Evolutionary conservation across 2,113 vertebrate genomes (phyloP).

Genomic region (Eidolon helvum): DNA sequence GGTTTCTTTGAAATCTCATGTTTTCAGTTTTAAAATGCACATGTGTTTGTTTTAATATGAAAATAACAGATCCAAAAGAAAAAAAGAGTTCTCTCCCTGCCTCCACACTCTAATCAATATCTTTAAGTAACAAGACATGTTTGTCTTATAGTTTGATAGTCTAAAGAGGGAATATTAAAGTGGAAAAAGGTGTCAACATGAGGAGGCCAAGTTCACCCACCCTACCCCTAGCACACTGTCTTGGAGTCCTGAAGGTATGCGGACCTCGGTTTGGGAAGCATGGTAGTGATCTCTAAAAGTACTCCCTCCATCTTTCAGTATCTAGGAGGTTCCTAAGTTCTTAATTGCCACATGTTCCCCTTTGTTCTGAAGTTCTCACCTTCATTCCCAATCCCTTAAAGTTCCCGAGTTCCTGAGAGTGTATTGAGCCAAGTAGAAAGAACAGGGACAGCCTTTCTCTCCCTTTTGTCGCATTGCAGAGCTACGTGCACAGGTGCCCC

Average conservation of each 20-base stretch:
- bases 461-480: constrained; percentile 27
- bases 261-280: constrained; percentile 34
- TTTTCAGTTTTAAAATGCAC: not conserved
- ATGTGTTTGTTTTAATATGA: not conserved
- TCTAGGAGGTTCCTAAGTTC: constrained; percentile 25
- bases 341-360: constrained; percentile 48
- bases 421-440: not conserved
- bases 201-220: not conserved
- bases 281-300: not conserved
- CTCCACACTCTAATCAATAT: not conserved
- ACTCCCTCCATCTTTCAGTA: not conserved
- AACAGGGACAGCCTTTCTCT: constrained; percentile 30
- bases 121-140: not conserved
- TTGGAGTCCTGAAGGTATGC: not conserved
- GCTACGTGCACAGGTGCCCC: constrained; percentile 25
- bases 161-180: not conserved
- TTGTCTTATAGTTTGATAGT: not conserved
- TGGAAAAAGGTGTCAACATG: not conserved
- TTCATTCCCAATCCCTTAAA: constrained; percentile 43
- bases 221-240: not conserved
- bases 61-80: not conserved
- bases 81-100: not conserved
- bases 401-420: constrained; percentile 22
- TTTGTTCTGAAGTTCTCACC: constrained; percentile 49
- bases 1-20: constrained; percentile 1